Evolutionary conservation across 1,140 invertebrate species (phyloP), one percentile per base, ranked within the genome.

Genomic region (Hyles vespertilio): DNA sequence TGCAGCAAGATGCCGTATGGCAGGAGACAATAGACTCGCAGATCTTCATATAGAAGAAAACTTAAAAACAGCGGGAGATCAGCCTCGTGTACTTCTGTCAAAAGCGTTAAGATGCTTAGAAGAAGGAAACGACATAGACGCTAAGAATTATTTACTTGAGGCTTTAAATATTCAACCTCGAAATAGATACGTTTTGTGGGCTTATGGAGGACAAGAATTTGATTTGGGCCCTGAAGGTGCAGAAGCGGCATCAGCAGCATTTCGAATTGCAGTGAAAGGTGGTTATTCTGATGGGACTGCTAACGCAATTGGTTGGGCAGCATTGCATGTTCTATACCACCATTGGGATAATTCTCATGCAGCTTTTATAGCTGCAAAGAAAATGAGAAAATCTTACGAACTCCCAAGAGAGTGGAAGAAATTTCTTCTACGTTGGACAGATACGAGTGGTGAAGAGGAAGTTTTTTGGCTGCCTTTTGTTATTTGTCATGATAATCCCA

Each of bases 361-460:
- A 32, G 83, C 84, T 32, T 86, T 87, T 68, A 71, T 87, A 55
- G 72, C 84, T 9, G 71, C 74, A 32, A 82, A 76, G 45, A 80
- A 77, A 73, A 87, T 89, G 86, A 72, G 86, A 56, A 87, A 87
- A 60, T 69, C 71, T n/a, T 85, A 69, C 60, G 74, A 81, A 46
- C 50, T 89, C 10, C 67, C 70, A 2, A 70, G 56, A 56, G 70
- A 84, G 47, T 89, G 86, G 86, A 71, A 64, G 54, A 73, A 68
- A 52, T 84, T 77, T 69, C 49, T 79, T 47, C 56, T 72, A 11
- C 72, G 70, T 43, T 89, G 86, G 86, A 58, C 68, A 5, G 74
- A 78, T 11, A 70, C 65, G 5, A 87, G 79, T 56, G 86, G 86
- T 32, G 77, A 86, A 63, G 82, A 89, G 60, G 84, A 89, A 72